phyloP scores from a whole-genome alignment of 1,140 invertebrate species.

The Apocrypta bakeri region DNA sequence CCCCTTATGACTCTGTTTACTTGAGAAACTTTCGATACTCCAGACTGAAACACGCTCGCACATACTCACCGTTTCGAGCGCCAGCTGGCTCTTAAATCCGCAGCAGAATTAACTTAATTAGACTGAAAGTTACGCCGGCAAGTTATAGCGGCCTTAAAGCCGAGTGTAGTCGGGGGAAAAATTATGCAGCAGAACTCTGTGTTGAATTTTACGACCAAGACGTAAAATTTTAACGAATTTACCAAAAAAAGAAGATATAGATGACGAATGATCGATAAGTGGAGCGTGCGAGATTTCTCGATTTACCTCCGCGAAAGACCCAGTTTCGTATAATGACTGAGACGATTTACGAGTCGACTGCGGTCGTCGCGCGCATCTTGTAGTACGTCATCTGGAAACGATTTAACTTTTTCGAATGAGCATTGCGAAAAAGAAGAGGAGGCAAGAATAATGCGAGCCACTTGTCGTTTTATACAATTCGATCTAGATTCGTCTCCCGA shows the following conservation, averaged over 20 bases:
- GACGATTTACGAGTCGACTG: constrained; percentile 3
- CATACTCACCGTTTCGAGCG: background rate
- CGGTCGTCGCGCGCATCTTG: background rate
- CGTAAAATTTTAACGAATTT: background rate
- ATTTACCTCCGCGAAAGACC: background rate
- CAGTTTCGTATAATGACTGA: background rate
- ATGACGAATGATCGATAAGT: background rate
- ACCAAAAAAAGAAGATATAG: background rate
- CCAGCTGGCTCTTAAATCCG: constrained; percentile 2
- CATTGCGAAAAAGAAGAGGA: background rate
- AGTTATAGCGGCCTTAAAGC: background rate
- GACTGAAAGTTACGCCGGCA: background rate
- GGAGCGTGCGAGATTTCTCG: background rate
- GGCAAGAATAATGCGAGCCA: background rate
- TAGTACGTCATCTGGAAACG: background rate
- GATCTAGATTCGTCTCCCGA: background rate
- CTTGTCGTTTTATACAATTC: background rate
- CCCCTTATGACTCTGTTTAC: background rate
- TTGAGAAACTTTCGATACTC: background rate
- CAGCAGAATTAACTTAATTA: background rate
- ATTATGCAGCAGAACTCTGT: background rate
- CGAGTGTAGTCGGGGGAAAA: background rate
- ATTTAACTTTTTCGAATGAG: constrained; percentile 19
- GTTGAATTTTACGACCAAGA: background rate
- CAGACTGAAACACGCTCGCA: background rate